These are phyloP conservation scores for Euura saliciscinereae DNA, from an alignment of 1,140 invertebrate species.

Conservation along the genomic window DNA sequence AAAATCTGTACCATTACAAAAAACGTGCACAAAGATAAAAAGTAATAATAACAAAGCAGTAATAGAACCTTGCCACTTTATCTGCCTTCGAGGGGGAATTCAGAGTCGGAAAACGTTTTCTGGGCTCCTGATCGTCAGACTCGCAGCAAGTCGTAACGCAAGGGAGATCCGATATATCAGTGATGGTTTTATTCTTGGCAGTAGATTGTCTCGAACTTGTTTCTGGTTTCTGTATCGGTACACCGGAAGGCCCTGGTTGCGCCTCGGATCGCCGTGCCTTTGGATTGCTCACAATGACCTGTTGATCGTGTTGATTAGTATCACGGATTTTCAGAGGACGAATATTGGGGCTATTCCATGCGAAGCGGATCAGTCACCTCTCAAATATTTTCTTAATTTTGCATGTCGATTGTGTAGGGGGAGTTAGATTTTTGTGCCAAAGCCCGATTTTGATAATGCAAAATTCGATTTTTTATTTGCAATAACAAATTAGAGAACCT, in stretches of 20 bases:
- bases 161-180: constrained; percentile 7
- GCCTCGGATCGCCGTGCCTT: constrained; percentile 15
- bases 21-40: neutral
- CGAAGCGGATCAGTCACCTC: too few relatives aligned
- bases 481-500: too few relatives aligned
- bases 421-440: too few relatives aligned
- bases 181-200: neutral
- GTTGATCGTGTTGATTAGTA: neutral
- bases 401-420: too few relatives aligned
- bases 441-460: too few relatives aligned
- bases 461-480: too few relatives aligned
- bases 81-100: constrained; percentile 36
- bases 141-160: constrained; percentile 20
- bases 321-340: too few relatives aligned
- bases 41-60: neutral
- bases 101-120: constrained; percentile 33
- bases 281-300: constrained; percentile 25
- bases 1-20: too few relatives aligned
- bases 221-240: neutral
- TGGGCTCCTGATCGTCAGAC: constrained; percentile 42
- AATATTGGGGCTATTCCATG: too few relatives aligned
- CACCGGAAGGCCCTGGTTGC: constrained; percentile 11
- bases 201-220: neutral
- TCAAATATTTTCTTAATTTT: too few relatives aligned
- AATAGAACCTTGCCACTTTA: constrained; percentile 35